phyloP scores from a whole-genome alignment of 2,113 vertebrate species.

The Psephotus haematonotus region DNA sequence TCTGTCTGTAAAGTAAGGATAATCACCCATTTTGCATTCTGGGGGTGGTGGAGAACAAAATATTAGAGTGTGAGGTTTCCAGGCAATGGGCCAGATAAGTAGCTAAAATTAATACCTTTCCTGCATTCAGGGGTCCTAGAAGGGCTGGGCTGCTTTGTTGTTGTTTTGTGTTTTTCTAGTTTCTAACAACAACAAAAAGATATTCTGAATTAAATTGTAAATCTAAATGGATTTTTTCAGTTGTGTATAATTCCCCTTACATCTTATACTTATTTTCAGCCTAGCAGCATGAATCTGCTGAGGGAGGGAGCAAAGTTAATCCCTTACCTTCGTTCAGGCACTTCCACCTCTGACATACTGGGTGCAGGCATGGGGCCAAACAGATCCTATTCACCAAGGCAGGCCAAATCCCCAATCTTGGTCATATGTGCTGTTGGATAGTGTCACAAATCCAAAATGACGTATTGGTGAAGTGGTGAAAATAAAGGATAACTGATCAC shows the following conservation, averaged over 20 bases:
- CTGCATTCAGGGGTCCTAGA: not conserved
- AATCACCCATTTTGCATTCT: not conserved
- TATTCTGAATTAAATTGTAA: not conserved
- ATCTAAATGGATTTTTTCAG: not conserved
- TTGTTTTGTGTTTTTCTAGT: not conserved
- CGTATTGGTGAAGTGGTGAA: not conserved
- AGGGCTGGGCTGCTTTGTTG: not conserved
- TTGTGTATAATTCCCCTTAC: not conserved
- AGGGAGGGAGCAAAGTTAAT: not conserved
- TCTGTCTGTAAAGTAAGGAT: not conserved
- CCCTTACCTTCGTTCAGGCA: not conserved
- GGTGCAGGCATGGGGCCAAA: not conserved
- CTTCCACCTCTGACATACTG: not conserved
- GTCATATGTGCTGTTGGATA: not conserved
- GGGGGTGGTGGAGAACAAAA: not conserved
- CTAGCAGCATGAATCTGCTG: not conserved
- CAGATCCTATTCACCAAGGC: not conserved
- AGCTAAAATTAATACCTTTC: conserved; percentile 22
- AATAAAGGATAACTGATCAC: not conserved
- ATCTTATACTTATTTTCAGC: not conserved
- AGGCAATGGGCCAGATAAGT: not conserved
- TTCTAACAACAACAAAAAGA: not conserved
- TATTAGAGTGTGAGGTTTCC: not conserved
- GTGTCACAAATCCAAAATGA: not conserved
- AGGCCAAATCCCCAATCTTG: not conserved